phyloP scores from a whole-genome alignment of 1,140 invertebrate genomes.

The Triops cancriformis region DNA sequence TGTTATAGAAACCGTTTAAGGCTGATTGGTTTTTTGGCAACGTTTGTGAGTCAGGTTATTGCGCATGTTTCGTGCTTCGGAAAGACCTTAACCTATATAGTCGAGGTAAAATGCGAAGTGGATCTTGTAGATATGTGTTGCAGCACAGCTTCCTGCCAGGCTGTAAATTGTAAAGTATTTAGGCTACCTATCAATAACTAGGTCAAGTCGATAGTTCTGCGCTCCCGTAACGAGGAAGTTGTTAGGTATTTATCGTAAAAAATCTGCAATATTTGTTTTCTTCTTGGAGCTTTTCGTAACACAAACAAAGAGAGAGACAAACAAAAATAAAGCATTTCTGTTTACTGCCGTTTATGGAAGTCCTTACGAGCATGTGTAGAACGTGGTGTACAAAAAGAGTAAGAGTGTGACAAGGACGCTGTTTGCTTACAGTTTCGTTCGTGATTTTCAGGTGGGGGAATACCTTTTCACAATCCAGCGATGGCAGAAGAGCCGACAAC shows the following conservation, averaged over 20 bases:
- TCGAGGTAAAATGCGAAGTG: background rate
- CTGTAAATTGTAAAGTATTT: background rate
- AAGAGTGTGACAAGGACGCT: background rate
- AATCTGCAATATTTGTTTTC: background rate
- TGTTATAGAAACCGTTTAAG: background rate
- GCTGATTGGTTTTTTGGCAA: background rate
- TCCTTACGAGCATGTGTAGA: constrained; percentile 5
- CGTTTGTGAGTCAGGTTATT: background rate
- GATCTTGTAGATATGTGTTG: background rate
- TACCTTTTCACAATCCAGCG: background rate
- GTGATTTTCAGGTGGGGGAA: background rate
- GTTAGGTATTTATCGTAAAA: background rate
- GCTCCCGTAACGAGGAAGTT: background rate
- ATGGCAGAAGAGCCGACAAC: background rate
- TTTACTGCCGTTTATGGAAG: background rate
- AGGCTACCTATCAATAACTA: constrained; percentile 1
- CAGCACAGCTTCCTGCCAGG: background rate
- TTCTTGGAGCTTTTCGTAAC: background rate
- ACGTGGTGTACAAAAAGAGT: background rate
- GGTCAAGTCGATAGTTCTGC: background rate
- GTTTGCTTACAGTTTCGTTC: background rate
- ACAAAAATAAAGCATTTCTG: background rate
- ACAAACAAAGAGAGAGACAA: background rate
- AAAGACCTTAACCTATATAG: background rate
- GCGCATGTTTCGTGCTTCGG: background rate